phyloP scores from a whole-genome alignment of 2,888 invertebrate genomes.

The Cosmopolites sordidus region DNA sequence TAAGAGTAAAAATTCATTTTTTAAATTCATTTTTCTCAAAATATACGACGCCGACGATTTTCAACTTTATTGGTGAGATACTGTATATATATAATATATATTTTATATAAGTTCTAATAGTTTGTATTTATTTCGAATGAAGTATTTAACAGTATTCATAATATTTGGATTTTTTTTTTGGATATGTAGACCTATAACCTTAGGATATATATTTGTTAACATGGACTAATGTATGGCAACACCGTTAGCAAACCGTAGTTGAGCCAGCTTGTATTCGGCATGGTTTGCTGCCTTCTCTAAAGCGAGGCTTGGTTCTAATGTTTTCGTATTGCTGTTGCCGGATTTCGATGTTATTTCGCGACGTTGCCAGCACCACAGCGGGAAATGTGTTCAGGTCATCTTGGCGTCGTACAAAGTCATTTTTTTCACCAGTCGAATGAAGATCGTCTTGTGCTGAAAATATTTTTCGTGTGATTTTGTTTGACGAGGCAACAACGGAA shows the following conservation, averaged over 20 bases:
- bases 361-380: slow-evolving; percentile 10
- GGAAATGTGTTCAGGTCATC: slow-evolving; percentile 15
- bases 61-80: too few species aligned
- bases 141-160: too few species aligned
- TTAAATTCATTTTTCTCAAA: too few species aligned
- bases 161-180: too few species aligned
- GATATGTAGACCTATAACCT: too few species aligned
- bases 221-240: slow-evolving; percentile 5
- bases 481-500: not conserved
- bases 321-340: slow-evolving; percentile 20
- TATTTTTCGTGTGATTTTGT: not conserved
- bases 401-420: not conserved
- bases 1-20: too few species aligned
- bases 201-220: too few species aligned
- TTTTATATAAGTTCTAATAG: too few species aligned
- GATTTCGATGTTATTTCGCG: slow-evolving; percentile 1
- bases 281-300: slow-evolving; percentile 18
- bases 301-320: slow-evolving; percentile 20
- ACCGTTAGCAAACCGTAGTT: not conserved
- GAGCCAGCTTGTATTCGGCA: slow-evolving; percentile 2
- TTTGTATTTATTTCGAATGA: too few species aligned
- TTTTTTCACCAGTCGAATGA: not conserved
- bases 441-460: not conserved
- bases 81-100: too few species aligned
- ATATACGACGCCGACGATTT: too few species aligned